Percentiles rank a stretch among this genome's conserved stretches.
Evolutionary conservation across 2,113 vertebrate species (phyloP).

Genomic region (Melanerpes formicivorus): DNA sequence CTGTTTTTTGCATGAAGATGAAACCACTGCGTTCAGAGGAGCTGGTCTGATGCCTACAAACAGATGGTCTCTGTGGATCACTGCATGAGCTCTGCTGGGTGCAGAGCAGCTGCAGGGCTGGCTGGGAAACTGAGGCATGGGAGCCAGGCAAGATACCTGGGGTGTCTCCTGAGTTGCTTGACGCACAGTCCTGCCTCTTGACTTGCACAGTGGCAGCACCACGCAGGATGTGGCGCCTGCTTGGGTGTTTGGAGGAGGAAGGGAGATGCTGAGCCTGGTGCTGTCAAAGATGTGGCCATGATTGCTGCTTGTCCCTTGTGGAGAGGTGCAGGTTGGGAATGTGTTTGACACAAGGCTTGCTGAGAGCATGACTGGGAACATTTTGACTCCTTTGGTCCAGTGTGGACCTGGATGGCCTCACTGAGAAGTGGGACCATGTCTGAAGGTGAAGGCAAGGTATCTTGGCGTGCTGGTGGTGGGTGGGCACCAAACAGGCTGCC

Average conservation of each 20-base stretch:
- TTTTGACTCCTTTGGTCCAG: neutral
- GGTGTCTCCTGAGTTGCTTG: neutral
- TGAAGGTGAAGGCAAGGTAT: neutral
- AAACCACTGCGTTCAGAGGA: accelerated
- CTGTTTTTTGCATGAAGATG: neutral
- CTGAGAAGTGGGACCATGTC: accelerated
- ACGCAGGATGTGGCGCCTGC: accelerated
- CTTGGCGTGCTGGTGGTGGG: neutral
- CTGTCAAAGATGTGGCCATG: neutral
- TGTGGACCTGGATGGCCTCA: accelerated
- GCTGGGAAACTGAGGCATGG: neutral
- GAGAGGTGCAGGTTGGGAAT: neutral
- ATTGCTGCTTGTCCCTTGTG: accelerated
- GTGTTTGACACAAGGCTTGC: neutral
- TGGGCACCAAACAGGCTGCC: neutral
- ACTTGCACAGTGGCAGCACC: neutral
- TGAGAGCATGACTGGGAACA: accelerated
- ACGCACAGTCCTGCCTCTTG: neutral
- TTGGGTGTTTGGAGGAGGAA: neutral
- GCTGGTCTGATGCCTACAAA: neutral
- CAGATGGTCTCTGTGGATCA: neutral
- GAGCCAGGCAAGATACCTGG: neutral
- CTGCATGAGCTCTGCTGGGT: neutral
- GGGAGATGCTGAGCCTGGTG: neutral
- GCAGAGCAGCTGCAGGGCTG: neutral